Base-by-base conservation (phyloP, 2,113 vertebrate genomes). In the Dromas ardeola region DNA sequence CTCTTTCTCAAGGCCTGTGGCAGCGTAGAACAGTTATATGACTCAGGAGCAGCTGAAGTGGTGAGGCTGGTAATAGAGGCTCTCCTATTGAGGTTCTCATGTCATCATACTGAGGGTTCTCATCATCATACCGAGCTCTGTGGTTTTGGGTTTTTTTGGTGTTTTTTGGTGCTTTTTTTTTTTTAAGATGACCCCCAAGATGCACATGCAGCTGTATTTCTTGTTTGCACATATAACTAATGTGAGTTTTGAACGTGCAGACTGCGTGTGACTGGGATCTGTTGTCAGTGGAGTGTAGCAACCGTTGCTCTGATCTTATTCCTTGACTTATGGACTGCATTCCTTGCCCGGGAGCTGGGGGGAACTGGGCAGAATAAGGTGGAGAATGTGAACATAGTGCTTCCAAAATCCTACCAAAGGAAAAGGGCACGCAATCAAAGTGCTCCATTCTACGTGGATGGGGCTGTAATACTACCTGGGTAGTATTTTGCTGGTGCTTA, bases 21-120 rank as follows among this genome's bases (percentile, higher is more conserved):
- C 92, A 81, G 80, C 0, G 0, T 13, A 72, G 88, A 95, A 93
- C 83, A 89, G 94, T 97, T 97, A 89, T 15, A 79, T 94, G 96
- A 95, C 88, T 94, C 89, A 72, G 93, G 78, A 93, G 80, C 47
- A 23, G 74, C 74, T 93, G 53, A 66, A 90, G 74, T 70, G 67
- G 71, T 66, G 73, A 95, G 62, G 32, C 4, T 65, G n/a, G 69
- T 67, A 78, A 36, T 26, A 86, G 50, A 96, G 34, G 29, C 5
- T 91, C 26, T 85, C 45, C 13, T 34, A 16, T 16, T 74, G 72
- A 81, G 73, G 52, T 79, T 90, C 55, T 84, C 15, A 3, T 86
- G 36, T 78, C 59, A 7, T 52, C 27, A 17, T 3, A 9, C 19
- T 67, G n/a, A 42, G 76, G 30, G 17, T 18, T 81, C 49, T 73